phyloP scores from a whole-genome alignment of 2,797 vertebrate genomes.

The Staurois parvus region DNA sequence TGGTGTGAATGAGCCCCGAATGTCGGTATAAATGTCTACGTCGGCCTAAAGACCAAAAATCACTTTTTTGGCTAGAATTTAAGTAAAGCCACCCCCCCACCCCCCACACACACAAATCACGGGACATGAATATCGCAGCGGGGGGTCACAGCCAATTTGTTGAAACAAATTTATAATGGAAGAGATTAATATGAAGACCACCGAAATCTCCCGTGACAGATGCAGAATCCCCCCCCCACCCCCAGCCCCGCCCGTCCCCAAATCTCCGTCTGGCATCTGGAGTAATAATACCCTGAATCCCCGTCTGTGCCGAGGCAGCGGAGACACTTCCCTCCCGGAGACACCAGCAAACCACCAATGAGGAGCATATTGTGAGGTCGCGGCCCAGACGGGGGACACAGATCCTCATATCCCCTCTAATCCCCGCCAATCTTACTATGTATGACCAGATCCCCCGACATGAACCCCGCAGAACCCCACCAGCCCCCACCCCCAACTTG shows the following conservation, averaged over 20 bases:
- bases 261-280: slow-evolving; percentile 55
- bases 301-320: slow-evolving; percentile 23
- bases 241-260: neutral
- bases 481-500: too few relatives aligned
- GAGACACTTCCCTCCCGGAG: neutral
- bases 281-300: slow-evolving; percentile 57
- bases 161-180: neutral
- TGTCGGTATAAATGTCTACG: too few relatives aligned
- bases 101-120: neutral
- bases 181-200: slow-evolving; percentile 49
- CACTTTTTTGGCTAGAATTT: too few relatives aligned
- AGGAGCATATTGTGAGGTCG: neutral
- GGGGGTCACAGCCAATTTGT: neutral
- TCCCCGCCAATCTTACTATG: too few relatives aligned
- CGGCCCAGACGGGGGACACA: neutral
- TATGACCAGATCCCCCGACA: too few relatives aligned
- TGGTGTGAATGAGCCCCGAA: too few relatives aligned
- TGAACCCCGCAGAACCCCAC: too few relatives aligned
- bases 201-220: slow-evolving; percentile 47
- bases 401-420: neutral
- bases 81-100: neutral
- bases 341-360: neutral
- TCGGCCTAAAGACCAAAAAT: too few relatives aligned
- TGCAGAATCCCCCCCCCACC: slow-evolving; percentile 6
- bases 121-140: neutral